Evolutionary conservation across 1,140 invertebrate genomes (phyloP).

Genomic region (Pseudobourletiella spinata): DNA sequence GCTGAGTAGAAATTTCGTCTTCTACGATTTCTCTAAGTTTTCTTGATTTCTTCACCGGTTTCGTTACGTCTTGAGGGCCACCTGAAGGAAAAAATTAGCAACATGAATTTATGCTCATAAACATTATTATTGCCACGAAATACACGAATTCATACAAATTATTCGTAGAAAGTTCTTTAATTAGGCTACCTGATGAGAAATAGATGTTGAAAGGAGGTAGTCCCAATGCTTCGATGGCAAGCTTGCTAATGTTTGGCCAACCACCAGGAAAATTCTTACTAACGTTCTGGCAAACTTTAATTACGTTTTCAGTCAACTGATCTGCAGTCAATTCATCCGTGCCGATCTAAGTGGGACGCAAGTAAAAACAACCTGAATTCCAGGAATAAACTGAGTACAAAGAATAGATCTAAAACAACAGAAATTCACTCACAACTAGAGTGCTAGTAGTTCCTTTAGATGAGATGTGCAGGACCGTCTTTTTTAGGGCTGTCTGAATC

Average conservation of each 20-base stretch:
- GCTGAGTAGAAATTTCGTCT: slow-evolving; percentile 26
- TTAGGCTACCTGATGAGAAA: not conserved
- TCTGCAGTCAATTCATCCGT: slow-evolving; percentile 17
- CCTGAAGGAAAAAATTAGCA: not conserved
- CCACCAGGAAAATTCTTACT: slow-evolving; percentile 25
- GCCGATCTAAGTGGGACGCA: slow-evolving; percentile 27
- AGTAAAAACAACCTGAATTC: too few species aligned
- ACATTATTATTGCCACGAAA: too few species aligned
- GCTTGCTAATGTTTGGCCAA: slow-evolving; percentile 27
- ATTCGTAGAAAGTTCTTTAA: too few species aligned
- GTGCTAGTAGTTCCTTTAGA: slow-evolving; percentile 19
- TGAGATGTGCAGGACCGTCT: slow-evolving; percentile 26
- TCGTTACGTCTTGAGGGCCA: not conserved
- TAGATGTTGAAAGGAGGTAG: not conserved
- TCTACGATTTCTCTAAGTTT: not conserved
- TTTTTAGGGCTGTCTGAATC: slow-evolving; percentile 21
- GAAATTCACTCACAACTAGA: not conserved
- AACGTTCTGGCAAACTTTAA: slow-evolving; percentile 16
- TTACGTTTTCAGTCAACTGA: slow-evolving; percentile 25
- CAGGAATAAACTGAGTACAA: too few species aligned
- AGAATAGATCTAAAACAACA: not conserved
- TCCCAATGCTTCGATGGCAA: slow-evolving; percentile 1
- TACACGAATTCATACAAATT: too few species aligned
- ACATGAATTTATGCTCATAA: too few species aligned
- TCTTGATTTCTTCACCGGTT: slow-evolving; percentile 17